Base-by-base conservation (phyloP, 2,888 invertebrate species). In the Spicauda simplicius region DNA sequence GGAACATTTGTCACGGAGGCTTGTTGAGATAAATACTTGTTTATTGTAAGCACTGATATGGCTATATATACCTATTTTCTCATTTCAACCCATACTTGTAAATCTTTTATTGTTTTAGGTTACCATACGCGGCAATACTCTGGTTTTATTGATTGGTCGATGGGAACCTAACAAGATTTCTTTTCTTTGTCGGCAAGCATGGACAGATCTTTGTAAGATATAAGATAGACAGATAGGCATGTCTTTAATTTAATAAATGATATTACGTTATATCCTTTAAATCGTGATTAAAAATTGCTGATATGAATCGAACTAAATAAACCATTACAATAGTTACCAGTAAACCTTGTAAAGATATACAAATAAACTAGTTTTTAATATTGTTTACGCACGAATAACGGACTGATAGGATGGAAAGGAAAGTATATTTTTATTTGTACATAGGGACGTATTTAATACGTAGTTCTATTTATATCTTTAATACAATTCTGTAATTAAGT, bases 1-100 rank as follows among this genome's bases (percentile, higher is more conserved):
- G 78, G 80, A 80, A 80, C 79, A 80, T 84, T 86, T 74, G 77
- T 82, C 80, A 78, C 80, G 78, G 79, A 78, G 79, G 76, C 76
- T 78, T 80, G 75, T 73, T 74, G 74, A 79, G 76, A 77, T 72
- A 73, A 71, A 69, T 69, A 71, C 57, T 73, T 69, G 62, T 69
- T 72, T 69, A 64, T 55, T 72, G 69, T 56, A 55, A 69, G 53
- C 30, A 68, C 67, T 62, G 58, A 62, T 65, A 72, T 64, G 57
- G 69, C 53, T 70, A 48, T 56, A 70, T 57, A 1, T 54, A 33
- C 54, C 33, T 60, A 64, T 48, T 64, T 58, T 64, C 48, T 45
- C 18, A 53, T 58, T 58, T 25, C 48, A 11, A 56, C 20, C 30
- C 58, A 33, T 68, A 63, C 64, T 59, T 62, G 53, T 62, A 30